phyloP scores from a whole-genome alignment of 2,113 vertebrate genomes.

The Dicrurus megarhynchus region DNA sequence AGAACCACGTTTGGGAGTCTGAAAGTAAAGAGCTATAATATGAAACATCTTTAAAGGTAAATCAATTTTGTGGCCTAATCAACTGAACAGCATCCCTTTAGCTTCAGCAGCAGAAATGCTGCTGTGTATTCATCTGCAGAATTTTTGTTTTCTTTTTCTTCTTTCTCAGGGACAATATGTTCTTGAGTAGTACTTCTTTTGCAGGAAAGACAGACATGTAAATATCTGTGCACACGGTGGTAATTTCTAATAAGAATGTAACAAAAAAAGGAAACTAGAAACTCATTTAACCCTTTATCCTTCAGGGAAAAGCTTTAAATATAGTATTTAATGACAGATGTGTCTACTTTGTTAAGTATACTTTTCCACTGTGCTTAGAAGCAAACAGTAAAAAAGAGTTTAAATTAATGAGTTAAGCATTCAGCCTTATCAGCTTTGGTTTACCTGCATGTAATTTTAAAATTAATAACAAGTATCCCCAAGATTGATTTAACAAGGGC shows the following conservation, averaged over 20 bases:
- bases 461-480: background rate
- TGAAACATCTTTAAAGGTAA: constrained; percentile 35
- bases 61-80: constrained; percentile 48
- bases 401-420: background rate
- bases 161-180: background rate
- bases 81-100: background rate
- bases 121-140: background rate
- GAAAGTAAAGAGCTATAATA: constrained; percentile 1
- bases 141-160: background rate
- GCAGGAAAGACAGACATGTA: background rate
- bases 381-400: background rate
- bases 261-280: background rate
- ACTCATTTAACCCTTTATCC: background rate
- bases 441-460: background rate
- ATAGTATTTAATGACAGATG: background rate
- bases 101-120: background rate
- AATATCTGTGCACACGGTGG: background rate
- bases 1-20: background rate
- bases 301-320: background rate
- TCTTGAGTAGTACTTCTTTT: background rate
- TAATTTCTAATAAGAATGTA: background rate
- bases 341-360: background rate
- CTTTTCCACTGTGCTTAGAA: background rate
- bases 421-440: background rate
- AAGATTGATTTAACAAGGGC: background rate